A percentile compares a stretch with the other conserved stretches of the same genome.
Evolutionary conservation across 2,888 invertebrate genomes (phyloP).

Genomic region (Dasysyrphus tricinctus): DNA sequence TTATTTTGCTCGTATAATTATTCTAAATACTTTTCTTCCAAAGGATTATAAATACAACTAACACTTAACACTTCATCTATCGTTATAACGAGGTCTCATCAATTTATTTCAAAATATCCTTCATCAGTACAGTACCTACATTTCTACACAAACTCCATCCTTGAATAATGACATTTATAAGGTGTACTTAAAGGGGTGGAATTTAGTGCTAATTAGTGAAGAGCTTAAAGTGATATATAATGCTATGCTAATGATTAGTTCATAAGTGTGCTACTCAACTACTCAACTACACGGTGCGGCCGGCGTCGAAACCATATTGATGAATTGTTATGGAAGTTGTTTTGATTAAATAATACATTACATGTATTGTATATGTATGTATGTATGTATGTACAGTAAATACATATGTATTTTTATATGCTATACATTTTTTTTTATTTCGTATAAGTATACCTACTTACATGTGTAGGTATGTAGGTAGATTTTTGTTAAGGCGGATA

Average conservation of each 20-base stretch:
- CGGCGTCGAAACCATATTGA: neutral
- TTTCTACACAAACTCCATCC: neutral
- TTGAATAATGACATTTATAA: neutral
- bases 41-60: neutral
- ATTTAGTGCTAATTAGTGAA: conserved; percentile 41
- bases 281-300: neutral
- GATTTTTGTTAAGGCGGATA: no score
- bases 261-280: conserved; percentile 9
- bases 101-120: conserved; percentile 18
- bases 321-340: neutral
- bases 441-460: no score
- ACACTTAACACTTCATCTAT: conserved; percentile 6
- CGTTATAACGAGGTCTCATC: conserved; percentile 14
- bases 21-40: neutral
- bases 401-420: no score
- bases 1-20: neutral
- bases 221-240: conserved; percentile 5
- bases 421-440: no score
- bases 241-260: conserved; percentile 27
- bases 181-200: conserved; percentile 4
- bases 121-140: neutral
- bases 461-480: no score
- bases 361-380: no score
- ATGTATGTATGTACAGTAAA: no score
- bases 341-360: neutral